Conservation (phyloP, 2,113 vertebrate genomes). For the Stictonetta naevosa region DNA sequence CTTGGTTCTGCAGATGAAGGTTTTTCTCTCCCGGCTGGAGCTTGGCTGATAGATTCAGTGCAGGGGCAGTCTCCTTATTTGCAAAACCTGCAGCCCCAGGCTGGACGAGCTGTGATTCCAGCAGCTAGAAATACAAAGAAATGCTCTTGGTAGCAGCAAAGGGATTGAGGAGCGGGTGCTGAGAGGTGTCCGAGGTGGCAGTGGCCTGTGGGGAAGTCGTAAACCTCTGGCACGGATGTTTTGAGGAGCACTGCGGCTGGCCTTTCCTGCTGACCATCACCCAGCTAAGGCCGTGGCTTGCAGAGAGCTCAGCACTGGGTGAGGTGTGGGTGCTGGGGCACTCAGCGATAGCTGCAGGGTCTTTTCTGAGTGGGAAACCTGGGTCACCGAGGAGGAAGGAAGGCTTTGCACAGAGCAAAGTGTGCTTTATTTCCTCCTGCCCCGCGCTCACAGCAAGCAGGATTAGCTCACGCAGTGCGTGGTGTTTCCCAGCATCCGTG, state of each 20-base stretch:
- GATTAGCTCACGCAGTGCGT: background rate
- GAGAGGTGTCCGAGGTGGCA: background rate
- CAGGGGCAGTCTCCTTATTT: background rate
- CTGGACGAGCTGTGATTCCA: background rate
- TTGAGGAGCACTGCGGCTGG: background rate
- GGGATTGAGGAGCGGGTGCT: rapidly evolving
- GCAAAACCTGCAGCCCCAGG: background rate
- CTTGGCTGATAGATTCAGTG: background rate
- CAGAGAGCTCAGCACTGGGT: background rate
- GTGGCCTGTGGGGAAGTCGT: background rate
- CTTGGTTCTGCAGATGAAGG: background rate
- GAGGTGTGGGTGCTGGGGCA: background rate
- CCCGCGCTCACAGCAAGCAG: rapidly evolving
- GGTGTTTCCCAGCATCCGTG: rapidly evolving
- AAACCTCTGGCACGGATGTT: background rate
- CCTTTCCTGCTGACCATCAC: background rate
- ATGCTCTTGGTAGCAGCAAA: background rate
- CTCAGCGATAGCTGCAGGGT: rapidly evolving
- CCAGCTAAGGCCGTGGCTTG: background rate
- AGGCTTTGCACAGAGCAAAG: background rate
- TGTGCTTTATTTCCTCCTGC: background rate
- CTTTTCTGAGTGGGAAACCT: background rate
- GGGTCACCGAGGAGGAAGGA: no score
- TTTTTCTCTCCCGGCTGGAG: background rate
- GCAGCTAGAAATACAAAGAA: background rate